Evolutionary conservation across 2,888 invertebrate genomes (phyloP), one percentile per base, ranked within the genome.

Genomic region (Cotesia congregata): DNA sequence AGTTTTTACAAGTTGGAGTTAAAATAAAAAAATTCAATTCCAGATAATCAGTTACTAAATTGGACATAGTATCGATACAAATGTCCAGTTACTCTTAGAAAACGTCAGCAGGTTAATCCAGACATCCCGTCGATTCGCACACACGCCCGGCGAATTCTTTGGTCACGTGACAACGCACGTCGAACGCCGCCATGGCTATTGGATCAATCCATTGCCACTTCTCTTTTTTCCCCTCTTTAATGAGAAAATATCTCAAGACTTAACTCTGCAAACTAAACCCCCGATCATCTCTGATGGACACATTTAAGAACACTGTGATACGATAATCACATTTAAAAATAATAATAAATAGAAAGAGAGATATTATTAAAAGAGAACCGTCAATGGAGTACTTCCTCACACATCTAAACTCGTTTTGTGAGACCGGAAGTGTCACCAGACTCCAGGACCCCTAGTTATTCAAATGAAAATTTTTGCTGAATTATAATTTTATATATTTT

Each of bases 391-490:
- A 73, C 64, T 74, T 77, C 74, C 74, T 71, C 20, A 73, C 50
- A 41, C 71, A 50, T 69, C 68, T 39, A 61, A 72, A 67, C 76
- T 62, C 61, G 77, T 73, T 78, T 64, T 76, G 78, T 79, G 80
- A 68, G 77, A 81, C 79, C 81, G 79, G 79, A 80, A 77, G 78
- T 72, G 50, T 50, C 3, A 50, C 12, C 50, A 50, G 50, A 50
- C 50, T 50, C 17, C 15, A 20, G 68, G 20, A 39, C 72, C 40
- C 39, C 15, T 40, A 1, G 40, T 60, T 3, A 50, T 50, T 50
- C 50, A 50, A 12, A 50, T 50, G 50, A 50, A 50, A 30, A 30
- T 30, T 50, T 50, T 50, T 12, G 7, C 12, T 50, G 12, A 50
- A 50, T 50, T 50, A 50, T 12, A 50, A 50, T 50, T 12, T 50